Evolutionary conservation across 2,113 vertebrate genomes (phyloP), one percentile per base, ranked within the genome.

Genomic region (Mellivora capensis): DNA sequence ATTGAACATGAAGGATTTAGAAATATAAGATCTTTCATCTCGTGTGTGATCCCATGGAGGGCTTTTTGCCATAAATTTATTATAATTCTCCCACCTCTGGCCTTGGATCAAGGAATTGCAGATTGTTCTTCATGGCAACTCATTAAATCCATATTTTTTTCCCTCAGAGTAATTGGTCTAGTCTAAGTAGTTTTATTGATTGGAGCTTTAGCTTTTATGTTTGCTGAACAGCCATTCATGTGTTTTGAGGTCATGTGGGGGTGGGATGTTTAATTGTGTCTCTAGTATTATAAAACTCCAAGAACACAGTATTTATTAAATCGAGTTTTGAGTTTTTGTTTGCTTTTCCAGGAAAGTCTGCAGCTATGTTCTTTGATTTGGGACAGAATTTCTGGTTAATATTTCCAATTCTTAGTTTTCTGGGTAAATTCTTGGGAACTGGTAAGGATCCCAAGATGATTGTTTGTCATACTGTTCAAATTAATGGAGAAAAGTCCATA

Each of bases 361-460:
- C 39, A 54, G 31, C 69, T 93, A 72, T 86, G 20, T 74, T 72
- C 57, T 97, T 97, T 93, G 83, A 84, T 92, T 96, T 94, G 62
- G 20, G n/a, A 82, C 20, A 79, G 84, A 83, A 31, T 95, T 97
- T 98, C 64, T 96, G 69, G 34, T 57, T 93, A 94, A 96, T 87
- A 17, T 90, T 37, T 97, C 69, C n/a, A 84, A 57, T 91, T 82
- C 69, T 95, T 92, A 52, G 57, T 87, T 95, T 98, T 96, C 76
- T 94, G 82, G 39, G 42, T 93, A 95, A 93, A 98, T 95, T 95
- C 39, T 93, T 90, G 59, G 52, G 57, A 94, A 84, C 44, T 96
- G 77, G 62, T 84, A 76, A 90, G 31, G 6, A n/a, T 93, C 44
- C 76, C 44, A 96, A 91, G 74, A 96, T 71, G 29, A 88, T 47